Conservation (phyloP, 2,888 invertebrate genomes). For the Abscondita cerata region DNA sequence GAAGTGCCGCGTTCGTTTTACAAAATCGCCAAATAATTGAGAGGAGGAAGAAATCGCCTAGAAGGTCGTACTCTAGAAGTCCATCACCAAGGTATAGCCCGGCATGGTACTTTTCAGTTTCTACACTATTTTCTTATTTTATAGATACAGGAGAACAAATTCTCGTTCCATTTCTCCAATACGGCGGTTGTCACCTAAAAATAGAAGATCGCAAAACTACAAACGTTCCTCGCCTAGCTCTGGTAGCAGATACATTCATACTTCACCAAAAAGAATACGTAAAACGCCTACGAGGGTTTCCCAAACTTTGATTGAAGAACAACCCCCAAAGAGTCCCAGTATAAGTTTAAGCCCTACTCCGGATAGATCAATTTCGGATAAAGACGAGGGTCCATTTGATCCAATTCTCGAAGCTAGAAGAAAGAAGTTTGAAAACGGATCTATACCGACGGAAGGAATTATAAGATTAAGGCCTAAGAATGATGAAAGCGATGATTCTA, state of each 20-base stretch:
- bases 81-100: conserved; percentile 46
- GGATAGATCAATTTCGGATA: conserved; percentile 32
- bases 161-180: conserved; percentile 6
- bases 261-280: not conserved
- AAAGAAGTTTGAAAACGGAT: conserved; percentile 62
- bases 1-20: conserved; percentile 58
- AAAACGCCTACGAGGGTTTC: not conserved
- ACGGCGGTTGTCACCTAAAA: conserved; percentile 19
- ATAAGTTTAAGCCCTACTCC: conserved; percentile 39
- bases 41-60: conserved; percentile 53
- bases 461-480: conserved; percentile 57
- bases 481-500: conserved; percentile 19
- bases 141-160: conserved; percentile 18
- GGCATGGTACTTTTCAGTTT: not conserved
- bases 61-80: conserved; percentile 57
- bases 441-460: conserved; percentile 59
- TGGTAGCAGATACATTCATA: no score
- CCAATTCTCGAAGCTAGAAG: conserved; percentile 62
- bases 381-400: conserved; percentile 47
- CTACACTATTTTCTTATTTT: not conserved
- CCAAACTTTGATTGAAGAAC: no score
- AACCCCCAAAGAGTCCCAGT: no score
- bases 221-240: not conserved
- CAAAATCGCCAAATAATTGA: conserved; percentile 58
- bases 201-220: conserved; percentile 25